Evolutionary conservation across 1,140 invertebrate species (phyloP), one percentile per base, ranked within the genome.

Genomic region (Vanessa tameamea): DNA sequence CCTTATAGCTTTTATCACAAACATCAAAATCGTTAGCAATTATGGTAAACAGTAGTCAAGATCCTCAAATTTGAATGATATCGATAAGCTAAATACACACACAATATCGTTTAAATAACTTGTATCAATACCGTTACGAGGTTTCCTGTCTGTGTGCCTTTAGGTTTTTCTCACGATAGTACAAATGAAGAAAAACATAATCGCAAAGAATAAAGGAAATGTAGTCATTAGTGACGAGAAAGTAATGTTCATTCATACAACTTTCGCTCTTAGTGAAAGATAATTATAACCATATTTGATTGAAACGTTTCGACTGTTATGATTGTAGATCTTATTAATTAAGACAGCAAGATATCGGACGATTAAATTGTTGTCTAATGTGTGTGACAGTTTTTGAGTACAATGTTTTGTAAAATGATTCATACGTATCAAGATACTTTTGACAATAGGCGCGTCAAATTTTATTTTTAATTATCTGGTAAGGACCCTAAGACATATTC

Each of bases 231-330:
- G 47, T 47, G 47, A 48, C 66, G 67, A 53, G 77, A 78, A 78
- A 78, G 77, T 72, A 31, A 61, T 61, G 59, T 50, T 55, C 12
- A 20, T 68, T 55, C 3, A 37, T 26, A 47, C n/a, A 72, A 68
- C 73, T 75, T 75, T 75, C 73, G 61, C 65, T 70, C 63, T 75
- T 68, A 57, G 66, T 13, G 71, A 73, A 66, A 73, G 71, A 63
- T 65, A 77, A 73, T 75, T 75, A 75, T 66, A 59, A 31, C 64
- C 48, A 63, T 47, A 73, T 73, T 70, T 68, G 67, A 73, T 77
- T 64, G 66, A 59, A 69, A 70, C 59, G 73, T 75, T n/a, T 55
- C 5, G 53, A 57, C 61, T 65, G 64, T 63, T 26, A 23, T 65
- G 26, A 50, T 57, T 67, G 14, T 20, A 47, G 37, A 37, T 63